A percentile compares a stretch with the other conserved stretches of the same genome.
Evolutionary conservation across 35 echinoderm and acorn worm species (phyloP).

Genomic region (Amphiura filiformis): DNA sequence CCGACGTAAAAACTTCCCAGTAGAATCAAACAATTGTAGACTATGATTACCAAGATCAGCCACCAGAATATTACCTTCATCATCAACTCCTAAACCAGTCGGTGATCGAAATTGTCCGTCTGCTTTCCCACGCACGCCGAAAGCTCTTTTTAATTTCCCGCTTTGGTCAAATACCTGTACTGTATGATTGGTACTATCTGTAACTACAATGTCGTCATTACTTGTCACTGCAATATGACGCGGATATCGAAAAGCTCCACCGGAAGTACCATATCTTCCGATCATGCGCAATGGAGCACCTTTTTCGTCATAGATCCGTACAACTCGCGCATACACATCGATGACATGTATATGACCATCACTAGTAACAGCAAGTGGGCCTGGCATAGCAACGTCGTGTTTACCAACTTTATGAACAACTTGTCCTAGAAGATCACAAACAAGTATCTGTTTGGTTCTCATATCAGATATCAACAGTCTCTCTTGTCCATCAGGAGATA

Average conservation of each 20-base stretch:
- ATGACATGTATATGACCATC: constrained; percentile 68
- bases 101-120: constrained; percentile 59
- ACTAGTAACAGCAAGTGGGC: constrained; percentile 54
- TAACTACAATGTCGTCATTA: constrained; percentile 52
- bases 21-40: constrained; percentile 52
- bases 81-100: constrained; percentile 54
- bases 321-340: constrained; percentile 55
- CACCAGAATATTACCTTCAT: constrained; percentile 55
- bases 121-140: constrained; percentile 51
- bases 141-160: constrained; percentile 41
- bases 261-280: constrained; percentile 26
- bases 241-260: constrained; percentile 48
- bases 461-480: constrained; percentile 62
- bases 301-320: constrained; percentile 47
- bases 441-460: constrained; percentile 57
- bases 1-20: constrained; percentile 50
- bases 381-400: constrained; percentile 68
- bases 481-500: constrained; percentile 46
- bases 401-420: constrained; percentile 50
- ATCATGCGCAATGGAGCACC: constrained; percentile 44
- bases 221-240: constrained; percentile 62
- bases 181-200: constrained; percentile 44
- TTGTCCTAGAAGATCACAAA: constrained; percentile 53
- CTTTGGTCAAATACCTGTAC: constrained; percentile 66
- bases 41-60: constrained; percentile 48